Evolutionary conservation across 1,140 invertebrate species (phyloP).

Genomic region (Aphidius ervi): DNA sequence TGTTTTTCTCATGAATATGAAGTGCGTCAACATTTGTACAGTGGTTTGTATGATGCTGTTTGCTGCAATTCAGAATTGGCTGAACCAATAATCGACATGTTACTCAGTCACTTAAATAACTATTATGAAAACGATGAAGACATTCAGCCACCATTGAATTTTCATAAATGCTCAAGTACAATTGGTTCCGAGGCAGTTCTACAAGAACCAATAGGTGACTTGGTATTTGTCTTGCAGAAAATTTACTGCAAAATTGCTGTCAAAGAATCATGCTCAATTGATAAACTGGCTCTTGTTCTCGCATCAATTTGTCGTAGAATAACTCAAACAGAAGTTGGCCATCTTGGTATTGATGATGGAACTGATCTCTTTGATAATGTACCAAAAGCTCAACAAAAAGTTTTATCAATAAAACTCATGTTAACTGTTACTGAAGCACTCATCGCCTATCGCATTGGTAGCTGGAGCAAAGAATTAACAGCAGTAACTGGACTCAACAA

Average conservation of each 20-base stretch:
- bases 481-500: slow-evolving; percentile 40
- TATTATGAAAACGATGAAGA: slow-evolving; percentile 48
- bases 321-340: slow-evolving; percentile 37
- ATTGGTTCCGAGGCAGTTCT: slow-evolving; percentile 41
- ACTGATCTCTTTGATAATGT: slow-evolving; percentile 47
- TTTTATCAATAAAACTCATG: slow-evolving; percentile 48
- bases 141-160: slow-evolving; percentile 39
- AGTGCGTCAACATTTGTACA: slow-evolving; percentile 56
- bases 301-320: slow-evolving; percentile 46
- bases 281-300: slow-evolving; percentile 36
- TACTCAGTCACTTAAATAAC: slow-evolving; percentile 51
- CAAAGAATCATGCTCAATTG: slow-evolving; percentile 25
- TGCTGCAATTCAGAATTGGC: slow-evolving; percentile 49
- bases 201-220: slow-evolving; percentile 45
- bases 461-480: slow-evolving; percentile 43
- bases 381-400: slow-evolving; percentile 50
- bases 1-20: slow-evolving; percentile 59
- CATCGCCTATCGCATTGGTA: slow-evolving; percentile 50
- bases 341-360: slow-evolving; percentile 47
- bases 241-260: slow-evolving; percentile 37
- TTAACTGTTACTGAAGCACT: slow-evolving; percentile 53
- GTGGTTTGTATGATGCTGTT: slow-evolving; percentile 49
- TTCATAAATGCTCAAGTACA: slow-evolving; percentile 51
- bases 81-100: slow-evolving; percentile 50
- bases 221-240: slow-evolving; percentile 44